Conservation (phyloP, 2,888 invertebrate genomes). For the Athalia cordata region DNA sequence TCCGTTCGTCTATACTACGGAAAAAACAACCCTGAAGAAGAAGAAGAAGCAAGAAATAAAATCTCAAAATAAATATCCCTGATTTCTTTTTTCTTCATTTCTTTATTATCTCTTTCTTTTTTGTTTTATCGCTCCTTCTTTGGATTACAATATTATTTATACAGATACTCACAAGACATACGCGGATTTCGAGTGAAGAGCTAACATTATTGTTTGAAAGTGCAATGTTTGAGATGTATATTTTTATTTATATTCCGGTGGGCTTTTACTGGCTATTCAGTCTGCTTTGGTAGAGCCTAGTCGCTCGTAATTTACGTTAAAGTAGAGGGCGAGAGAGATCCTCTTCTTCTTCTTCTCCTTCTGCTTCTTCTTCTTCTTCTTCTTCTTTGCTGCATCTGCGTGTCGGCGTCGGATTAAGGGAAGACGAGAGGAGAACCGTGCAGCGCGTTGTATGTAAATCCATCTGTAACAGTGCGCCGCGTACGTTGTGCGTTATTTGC, state of each 20-base stretch:
- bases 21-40: neutral
- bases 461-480: conserved; percentile 23
- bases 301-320: conserved; percentile 21
- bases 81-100: no score
- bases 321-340: conserved; percentile 37
- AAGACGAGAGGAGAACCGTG: neutral
- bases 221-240: neutral
- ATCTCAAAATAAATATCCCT: no score
- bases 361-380: conserved; percentile 20
- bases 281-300: conserved; percentile 4
- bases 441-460: conserved; percentile 46
- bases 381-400: conserved; percentile 31
- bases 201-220: no score
- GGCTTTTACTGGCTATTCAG: conserved; percentile 9
- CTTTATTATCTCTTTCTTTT: no score
- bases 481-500: conserved; percentile 37
- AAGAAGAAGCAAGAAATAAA: conserved; percentile 1
- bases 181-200: no score
- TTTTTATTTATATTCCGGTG: neutral
- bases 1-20: neutral
- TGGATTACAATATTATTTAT: no score
- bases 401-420: conserved; percentile 47
- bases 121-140: no score
- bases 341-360: conserved; percentile 15
- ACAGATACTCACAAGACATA: no score